Evolutionary conservation across 2,888 invertebrate species (phyloP).

Genomic region (Lymantria dispar): DNA sequence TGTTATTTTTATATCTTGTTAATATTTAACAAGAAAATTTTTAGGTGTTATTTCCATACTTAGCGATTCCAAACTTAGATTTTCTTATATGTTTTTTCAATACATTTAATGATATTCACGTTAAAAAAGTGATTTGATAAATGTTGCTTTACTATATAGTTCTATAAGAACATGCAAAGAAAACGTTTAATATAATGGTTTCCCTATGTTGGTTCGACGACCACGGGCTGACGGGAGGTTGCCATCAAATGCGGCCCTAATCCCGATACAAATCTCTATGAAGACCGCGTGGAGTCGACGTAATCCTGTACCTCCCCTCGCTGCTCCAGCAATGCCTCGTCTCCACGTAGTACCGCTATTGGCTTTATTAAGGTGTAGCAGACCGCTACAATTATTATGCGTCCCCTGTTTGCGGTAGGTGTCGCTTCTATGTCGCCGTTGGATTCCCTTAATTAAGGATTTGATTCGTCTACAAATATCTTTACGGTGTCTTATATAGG

Average conservation of each 20-base stretch:
- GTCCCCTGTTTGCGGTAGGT: slow-evolving; percentile 80
- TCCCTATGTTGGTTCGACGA: slow-evolving; percentile 52
- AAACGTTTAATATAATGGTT: slow-evolving; percentile 51
- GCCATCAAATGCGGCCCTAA: slow-evolving; percentile 76
- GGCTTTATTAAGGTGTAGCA: slow-evolving; percentile 82
- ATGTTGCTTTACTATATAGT: slow-evolving; percentile 37
- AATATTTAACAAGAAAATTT: too few species aligned
- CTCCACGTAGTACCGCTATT: slow-evolving; percentile 63
- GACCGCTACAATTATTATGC: slow-evolving; percentile 82
- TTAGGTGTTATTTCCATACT: too few species aligned
- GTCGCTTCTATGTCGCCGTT: slow-evolving; percentile 72
- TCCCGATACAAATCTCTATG: slow-evolving; percentile 82
- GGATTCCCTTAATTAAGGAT: slow-evolving; percentile 79
- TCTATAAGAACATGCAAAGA: slow-evolving; percentile 47
- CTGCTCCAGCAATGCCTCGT: slow-evolving; percentile 32
- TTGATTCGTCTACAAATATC: slow-evolving; percentile 67
- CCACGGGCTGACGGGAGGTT: slow-evolving; percentile 59
- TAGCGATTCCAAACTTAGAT: too few species aligned
- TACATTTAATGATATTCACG: too few species aligned
- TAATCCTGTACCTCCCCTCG: slow-evolving; percentile 60
- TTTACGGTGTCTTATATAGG: slow-evolving; percentile 45
- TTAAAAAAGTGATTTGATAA: too few species aligned
- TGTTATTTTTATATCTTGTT: too few species aligned
- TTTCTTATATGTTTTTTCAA: too few species aligned
- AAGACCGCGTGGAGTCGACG: slow-evolving; percentile 73